Conservation (phyloP, 2,888 invertebrate genomes). For the Palloptera scutellata region DNA sequence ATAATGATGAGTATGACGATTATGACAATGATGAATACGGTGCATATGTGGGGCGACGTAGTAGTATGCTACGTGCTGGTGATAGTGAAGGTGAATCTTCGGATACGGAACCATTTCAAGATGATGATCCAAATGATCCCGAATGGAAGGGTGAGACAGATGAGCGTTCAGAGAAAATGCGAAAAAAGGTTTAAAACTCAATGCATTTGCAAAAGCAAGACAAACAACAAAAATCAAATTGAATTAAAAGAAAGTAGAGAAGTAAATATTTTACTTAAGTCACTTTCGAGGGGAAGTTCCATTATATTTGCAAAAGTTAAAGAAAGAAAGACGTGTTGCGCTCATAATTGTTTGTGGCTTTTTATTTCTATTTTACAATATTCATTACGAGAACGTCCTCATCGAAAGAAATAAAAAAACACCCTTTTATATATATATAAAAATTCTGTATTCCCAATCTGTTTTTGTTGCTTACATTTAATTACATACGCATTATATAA, state of each 20-base stretch:
- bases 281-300: conserved; percentile 19
- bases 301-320: conserved; percentile 2
- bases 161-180: conserved; percentile 37
- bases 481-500: too few species aligned
- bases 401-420: too few species aligned
- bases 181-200: conserved; percentile 37
- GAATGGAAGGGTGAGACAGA: conserved; percentile 72
- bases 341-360: too few species aligned
- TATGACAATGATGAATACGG: conserved; percentile 45
- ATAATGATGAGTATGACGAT: conserved; percentile 46
- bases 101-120: conserved; percentile 71
- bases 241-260: conserved; percentile 11
- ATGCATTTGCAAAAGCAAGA: background rate
- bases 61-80: conserved; percentile 38
- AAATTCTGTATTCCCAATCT: too few species aligned
- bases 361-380: too few species aligned
- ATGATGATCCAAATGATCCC: conserved; percentile 86
- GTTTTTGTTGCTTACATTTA: too few species aligned
- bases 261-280: conserved; percentile 13
- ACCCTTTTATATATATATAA: too few species aligned
- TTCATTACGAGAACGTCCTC: too few species aligned
- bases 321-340: too few species aligned
- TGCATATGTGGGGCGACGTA: conserved; percentile 47
- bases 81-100: conserved; percentile 51
- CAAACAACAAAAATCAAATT: conserved; percentile 5